phyloP scores from a whole-genome alignment of 2,888 invertebrate genomes.

The Abscondita cerata region DNA sequence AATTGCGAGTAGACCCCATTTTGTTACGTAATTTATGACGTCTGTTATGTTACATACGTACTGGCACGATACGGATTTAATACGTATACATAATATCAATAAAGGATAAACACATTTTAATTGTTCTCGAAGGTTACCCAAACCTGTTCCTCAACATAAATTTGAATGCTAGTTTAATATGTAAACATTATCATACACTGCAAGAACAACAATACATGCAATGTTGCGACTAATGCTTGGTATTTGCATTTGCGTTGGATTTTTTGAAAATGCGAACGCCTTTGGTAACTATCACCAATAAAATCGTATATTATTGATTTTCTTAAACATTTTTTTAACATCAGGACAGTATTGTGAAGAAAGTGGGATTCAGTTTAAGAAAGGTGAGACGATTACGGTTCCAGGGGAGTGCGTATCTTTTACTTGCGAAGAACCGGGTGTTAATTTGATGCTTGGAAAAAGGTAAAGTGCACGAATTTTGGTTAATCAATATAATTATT shows the following conservation, averaged over 20 bases:
- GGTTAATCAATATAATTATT: neutral
- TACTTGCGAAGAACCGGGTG: constrained; percentile 10
- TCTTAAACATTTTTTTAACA: neutral
- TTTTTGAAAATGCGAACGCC: neutral
- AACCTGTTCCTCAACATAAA: constrained; percentile 4
- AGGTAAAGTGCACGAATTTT: constrained; percentile 7
- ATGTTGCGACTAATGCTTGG: no score
- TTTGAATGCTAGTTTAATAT: neutral
- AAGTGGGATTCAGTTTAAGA: constrained; percentile 16
- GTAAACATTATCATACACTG: neutral
- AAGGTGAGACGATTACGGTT: constrained; percentile 14
- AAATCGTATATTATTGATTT: no score
- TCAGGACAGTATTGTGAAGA: constrained; percentile 7
- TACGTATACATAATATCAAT: no score
- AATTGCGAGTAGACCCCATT: no score
- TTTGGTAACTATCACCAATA: neutral
- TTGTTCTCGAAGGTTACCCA: constrained; percentile 8
- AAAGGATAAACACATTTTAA: no score
- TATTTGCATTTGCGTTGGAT: neutral
- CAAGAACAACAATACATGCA: no score
- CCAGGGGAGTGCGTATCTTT: constrained; percentile 7
- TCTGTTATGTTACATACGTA: neutral
- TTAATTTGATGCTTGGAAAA: constrained; percentile 9
- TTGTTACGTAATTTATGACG: neutral
- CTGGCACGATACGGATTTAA: no score